These are phyloP conservation scores for Mimumesa dahlbomi DNA, from an alignment of 2,888 invertebrate species.

Conservation along the genomic window DNA sequence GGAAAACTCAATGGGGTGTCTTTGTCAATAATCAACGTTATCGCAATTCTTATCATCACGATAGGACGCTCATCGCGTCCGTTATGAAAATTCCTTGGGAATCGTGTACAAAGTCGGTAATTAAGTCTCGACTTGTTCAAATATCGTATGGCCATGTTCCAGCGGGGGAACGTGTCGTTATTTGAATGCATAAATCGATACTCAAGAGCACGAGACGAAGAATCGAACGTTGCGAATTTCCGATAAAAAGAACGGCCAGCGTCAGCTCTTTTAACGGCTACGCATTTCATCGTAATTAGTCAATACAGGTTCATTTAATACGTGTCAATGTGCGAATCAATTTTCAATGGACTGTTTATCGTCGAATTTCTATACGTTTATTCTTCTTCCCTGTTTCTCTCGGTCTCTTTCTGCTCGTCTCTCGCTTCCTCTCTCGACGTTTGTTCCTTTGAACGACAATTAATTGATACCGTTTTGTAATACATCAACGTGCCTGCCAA, in stretches of 20 bases:
- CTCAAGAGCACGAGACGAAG: not conserved
- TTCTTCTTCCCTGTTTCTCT: too few species aligned
- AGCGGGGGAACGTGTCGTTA: not conserved
- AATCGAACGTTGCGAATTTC: conserved; percentile 4
- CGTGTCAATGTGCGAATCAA: conserved; percentile 18
- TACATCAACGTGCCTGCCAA: not conserved
- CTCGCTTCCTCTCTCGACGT: conserved; percentile 34
- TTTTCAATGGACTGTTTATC: conserved; percentile 9
- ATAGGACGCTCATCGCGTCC: not conserved
- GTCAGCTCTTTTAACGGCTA: conserved; percentile 8
- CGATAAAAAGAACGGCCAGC: not conserved
- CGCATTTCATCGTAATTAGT: conserved; percentile 8
- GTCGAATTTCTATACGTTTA: conserved; percentile 11
- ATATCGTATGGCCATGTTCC: too few species aligned
- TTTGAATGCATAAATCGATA: not conserved
- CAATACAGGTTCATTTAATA: conserved; percentile 10
- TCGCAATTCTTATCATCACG: conserved; percentile 21
- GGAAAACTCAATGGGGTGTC: conserved; percentile 14
- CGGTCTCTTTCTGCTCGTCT: too few species aligned
- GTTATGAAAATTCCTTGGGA: conserved; percentile 7
- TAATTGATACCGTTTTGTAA: conserved; percentile 20
- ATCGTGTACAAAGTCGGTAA: not conserved
- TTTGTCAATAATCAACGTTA: conserved; percentile 33
- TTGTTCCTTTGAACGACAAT: conserved; percentile 19
- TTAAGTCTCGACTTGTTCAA: too few species aligned